Evolutionary conservation across 2,113 vertebrate species (phyloP), one percentile per base, ranked within the genome.

Genomic region (Atrichornis clamosus): DNA sequence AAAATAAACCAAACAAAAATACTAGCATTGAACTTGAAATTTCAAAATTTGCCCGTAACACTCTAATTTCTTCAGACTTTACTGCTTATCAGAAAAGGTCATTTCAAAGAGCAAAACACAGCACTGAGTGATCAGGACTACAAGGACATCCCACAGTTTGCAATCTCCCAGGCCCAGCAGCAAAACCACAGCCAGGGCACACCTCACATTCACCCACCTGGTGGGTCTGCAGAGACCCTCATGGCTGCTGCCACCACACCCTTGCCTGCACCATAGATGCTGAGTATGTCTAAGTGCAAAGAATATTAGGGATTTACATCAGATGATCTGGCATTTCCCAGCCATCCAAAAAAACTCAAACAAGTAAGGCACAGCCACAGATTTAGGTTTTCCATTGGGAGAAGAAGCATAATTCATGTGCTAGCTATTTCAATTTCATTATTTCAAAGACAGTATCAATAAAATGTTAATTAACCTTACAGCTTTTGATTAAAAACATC

Each of bases 71-170:
- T 64, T 90, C 62, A 69, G 60, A 64, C 39, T 68, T 55, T 16
- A 44, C 13, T n/a, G 33, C 20, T 49, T 41, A 30, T n/a, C 23
- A 56, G 30, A 52, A 80, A 75, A 30, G 11, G 35, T 13, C 8
- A 41, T 41, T 87, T 70, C 50, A 21, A 79, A 73, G 73, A 70
- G 18, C 55, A 74, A 53, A 73, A 39, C 6, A 37, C n/a, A 78
- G 59, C 53, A 58, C 12, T 0, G 6, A 49, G 30, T 10, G 18
- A 26, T 42, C 17, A 20, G 39, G 50, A 30, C 1, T 19, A 24
- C 1, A 1, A 68, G 60, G 21, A 28, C 5, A 28, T 9, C 24
- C 22, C 37, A 18, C 1, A 0, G 30, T 16, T 18, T 11, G 42
- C 72, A 17, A 11, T 10, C 42, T 46, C 64, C 64, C 42, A 46